phyloP scores from a whole-genome alignment of 2,888 invertebrate species.

The Phytoseiulus persimilis region DNA sequence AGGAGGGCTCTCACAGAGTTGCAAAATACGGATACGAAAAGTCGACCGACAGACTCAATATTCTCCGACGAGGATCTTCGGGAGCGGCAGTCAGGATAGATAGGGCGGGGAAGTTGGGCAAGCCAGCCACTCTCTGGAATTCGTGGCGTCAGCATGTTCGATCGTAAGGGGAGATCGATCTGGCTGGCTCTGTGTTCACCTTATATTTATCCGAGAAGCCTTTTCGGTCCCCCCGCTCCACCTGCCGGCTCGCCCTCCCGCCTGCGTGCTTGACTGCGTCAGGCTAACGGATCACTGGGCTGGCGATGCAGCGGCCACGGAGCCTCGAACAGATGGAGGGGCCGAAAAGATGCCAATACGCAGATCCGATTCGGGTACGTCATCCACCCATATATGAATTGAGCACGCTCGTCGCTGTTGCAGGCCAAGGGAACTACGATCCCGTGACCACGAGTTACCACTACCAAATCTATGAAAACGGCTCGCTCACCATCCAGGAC shows the following conservation, averaged over 20 bases:
- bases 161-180: background rate
- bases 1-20: background rate
- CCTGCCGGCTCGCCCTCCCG: no score
- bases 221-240: background rate
- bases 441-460: slow-evolving; percentile 45
- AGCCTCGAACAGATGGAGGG: background rate
- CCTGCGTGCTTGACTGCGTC: background rate
- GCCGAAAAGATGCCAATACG: background rate
- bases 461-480: slow-evolving; percentile 49
- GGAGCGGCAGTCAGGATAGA: background rate
- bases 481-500: slow-evolving; percentile 49
- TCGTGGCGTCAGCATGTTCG: slow-evolving; percentile 5
- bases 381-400: background rate
- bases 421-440: slow-evolving; percentile 35
- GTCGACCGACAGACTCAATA: slow-evolving; percentile 5
- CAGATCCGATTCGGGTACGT: background rate
- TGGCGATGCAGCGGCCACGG: background rate
- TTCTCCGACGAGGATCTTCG: background rate
- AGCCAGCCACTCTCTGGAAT: background rate
- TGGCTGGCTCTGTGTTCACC: slow-evolving; percentile 23
- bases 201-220: slow-evolving; percentile 33
- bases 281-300: background rate
- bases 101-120: background rate
- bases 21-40: background rate
- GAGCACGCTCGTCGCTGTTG: background rate